phyloP scores from a whole-genome alignment of 2,797 vertebrate genomes.

The Darevskia mixta region DNA sequence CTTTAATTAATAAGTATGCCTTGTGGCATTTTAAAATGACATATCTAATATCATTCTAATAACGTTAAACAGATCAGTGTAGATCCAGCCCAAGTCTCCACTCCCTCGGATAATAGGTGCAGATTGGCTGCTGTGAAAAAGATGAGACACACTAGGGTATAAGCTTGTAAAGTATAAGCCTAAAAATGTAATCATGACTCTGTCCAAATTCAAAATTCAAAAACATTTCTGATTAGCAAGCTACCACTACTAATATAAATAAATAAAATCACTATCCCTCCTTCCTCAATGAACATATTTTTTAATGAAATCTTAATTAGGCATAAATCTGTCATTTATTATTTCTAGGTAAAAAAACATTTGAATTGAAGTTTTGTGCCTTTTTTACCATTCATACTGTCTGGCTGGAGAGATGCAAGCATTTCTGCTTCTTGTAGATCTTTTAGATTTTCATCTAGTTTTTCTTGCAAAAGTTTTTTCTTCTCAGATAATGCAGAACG shows the following conservation, averaged over 20 bases:
- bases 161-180: neutral
- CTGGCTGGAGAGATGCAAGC: neutral
- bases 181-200: neutral
- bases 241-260: neutral
- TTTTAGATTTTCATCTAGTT: neutral
- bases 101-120: too few relatives aligned
- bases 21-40: too few relatives aligned
- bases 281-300: neutral
- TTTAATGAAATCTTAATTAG: neutral
- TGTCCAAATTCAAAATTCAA: neutral
- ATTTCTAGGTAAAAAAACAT: too few relatives aligned
- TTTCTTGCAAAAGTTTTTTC: neutral
- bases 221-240: neutral
- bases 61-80: too few relatives aligned
- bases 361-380: too few relatives aligned
- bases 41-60: too few relatives aligned
- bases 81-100: too few relatives aligned
- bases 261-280: neutral
- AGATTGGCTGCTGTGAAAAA: too few relatives aligned
- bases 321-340: neutral
- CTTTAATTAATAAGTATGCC: too few relatives aligned
- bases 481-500: neutral
- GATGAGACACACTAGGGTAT: too few relatives aligned
- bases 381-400: neutral
- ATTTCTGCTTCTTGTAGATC: neutral